These are phyloP conservation scores for Trichosurus vulpecula DNA, from an alignment of 2,797 vertebrate genomes.

Conservation along the genomic window DNA sequence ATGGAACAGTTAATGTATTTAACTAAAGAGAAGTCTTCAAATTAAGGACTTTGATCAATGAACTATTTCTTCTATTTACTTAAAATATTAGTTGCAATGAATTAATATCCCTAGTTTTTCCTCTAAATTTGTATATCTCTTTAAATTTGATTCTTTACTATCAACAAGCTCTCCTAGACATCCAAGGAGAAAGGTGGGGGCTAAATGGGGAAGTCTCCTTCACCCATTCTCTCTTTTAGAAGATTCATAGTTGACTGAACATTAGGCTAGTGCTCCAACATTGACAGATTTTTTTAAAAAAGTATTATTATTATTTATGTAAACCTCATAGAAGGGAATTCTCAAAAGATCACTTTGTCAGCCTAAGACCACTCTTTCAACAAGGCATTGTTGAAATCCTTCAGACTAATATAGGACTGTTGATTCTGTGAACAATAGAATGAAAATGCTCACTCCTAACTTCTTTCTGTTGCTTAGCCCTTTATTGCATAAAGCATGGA, in stretches of 20 bases:
- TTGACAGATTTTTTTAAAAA: not conserved
- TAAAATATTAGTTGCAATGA: not conserved
- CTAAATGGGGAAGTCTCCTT: not conserved
- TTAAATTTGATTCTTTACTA: not conserved
- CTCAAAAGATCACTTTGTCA: not conserved
- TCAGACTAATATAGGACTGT: not conserved
- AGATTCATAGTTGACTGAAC: not conserved
- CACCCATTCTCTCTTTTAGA: not conserved
- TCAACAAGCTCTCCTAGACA: not conserved
- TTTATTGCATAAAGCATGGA: not conserved
- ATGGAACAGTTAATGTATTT: slow-evolving; percentile 48
- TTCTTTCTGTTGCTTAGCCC: not conserved
- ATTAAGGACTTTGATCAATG: slow-evolving; percentile 38
- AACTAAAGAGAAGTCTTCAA: slow-evolving; percentile 49
- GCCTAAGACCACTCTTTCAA: not conserved
- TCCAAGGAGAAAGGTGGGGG: not conserved
- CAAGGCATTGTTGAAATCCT: not conserved
- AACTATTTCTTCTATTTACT: not conserved
- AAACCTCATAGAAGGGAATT: not conserved
- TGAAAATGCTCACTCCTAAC: not conserved
- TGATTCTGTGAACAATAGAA: not conserved
- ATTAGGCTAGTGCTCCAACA: not conserved
- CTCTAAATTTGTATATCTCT: not conserved
- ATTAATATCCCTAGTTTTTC: not conserved
- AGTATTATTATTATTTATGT: not conserved